Conservation (phyloP, 1,140 invertebrate species). For the Camponotus vicinus region DNA sequence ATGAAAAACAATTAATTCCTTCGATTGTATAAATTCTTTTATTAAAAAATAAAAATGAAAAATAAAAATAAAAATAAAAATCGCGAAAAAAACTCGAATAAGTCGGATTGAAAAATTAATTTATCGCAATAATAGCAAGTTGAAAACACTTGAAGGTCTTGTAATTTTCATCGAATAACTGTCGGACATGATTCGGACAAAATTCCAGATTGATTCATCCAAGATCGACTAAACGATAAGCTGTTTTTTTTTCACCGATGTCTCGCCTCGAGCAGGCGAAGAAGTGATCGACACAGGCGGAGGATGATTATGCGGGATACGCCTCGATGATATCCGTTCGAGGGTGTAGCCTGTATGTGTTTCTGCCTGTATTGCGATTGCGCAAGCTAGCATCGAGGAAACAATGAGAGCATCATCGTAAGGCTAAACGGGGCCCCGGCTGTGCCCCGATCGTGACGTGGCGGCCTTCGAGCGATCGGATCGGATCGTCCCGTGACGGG, state of each 20-base stretch:
- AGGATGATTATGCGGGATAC: slow-evolving; percentile 36
- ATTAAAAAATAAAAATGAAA: not conserved
- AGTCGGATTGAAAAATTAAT: too few species aligned
- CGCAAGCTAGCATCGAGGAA: slow-evolving; percentile 57
- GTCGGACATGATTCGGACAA: not conserved
- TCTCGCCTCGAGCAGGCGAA: not conserved
- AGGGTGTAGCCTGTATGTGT: slow-evolving; percentile 8
- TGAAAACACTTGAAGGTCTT: not conserved
- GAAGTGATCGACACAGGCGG: not conserved
- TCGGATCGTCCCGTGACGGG: not conserved
- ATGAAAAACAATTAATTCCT: not conserved
- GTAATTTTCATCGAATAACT: not conserved
- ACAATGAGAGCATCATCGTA: slow-evolving; percentile 34
- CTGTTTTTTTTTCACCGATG: not conserved
- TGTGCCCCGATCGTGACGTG: slow-evolving; percentile 40
- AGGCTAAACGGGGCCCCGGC: not conserved
- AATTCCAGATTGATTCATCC: slow-evolving; percentile 3
- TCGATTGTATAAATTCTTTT: not conserved
- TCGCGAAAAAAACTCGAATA: too few species aligned
- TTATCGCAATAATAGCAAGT: too few species aligned
- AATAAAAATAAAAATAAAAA: too few species aligned
- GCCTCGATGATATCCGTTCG: slow-evolving; percentile 32
- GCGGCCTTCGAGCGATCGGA: slow-evolving; percentile 18
- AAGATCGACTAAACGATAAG: not conserved
- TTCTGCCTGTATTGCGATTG: slow-evolving; percentile 45